Percentiles rank a stretch among this genome's conserved stretches.
Conservation (phyloP, 2,888 invertebrate species). For the Sicus ferrugineus region DNA sequence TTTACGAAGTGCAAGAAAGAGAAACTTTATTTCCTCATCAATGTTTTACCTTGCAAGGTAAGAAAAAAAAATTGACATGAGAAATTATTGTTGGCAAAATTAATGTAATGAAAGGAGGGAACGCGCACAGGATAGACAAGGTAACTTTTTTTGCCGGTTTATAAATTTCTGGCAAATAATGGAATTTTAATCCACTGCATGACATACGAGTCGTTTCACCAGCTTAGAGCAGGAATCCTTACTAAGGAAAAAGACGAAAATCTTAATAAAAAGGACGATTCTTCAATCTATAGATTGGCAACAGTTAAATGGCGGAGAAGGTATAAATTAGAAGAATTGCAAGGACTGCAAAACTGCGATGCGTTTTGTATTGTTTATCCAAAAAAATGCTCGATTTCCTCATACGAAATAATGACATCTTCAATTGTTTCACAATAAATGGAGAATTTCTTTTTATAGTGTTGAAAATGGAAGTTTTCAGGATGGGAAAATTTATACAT, state of each 20-base stretch:
- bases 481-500: background rate
- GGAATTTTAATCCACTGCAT: slow-evolving; percentile 21
- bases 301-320: too few species aligned
- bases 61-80: background rate
- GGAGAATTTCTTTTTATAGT: background rate
- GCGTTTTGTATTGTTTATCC: too few species aligned
- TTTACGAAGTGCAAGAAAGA: slow-evolving; percentile 2
- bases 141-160: slow-evolving; percentile 3
- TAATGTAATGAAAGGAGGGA: background rate
- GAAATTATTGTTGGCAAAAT: background rate
- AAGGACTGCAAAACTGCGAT: too few species aligned
- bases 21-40: slow-evolving; percentile 3
- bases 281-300: too few species aligned
- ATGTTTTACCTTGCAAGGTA: background rate
- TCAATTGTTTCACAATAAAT: background rate
- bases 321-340: too few species aligned
- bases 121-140: background rate
- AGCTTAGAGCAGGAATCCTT: too few species aligned
- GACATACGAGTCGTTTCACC: too few species aligned
- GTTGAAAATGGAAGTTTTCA: background rate
- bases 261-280: too few species aligned
- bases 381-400: too few species aligned
- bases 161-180: slow-evolving; percentile 19
- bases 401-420: too few species aligned
- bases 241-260: too few species aligned